Evolutionary conservation across 2,888 invertebrate species (phyloP).

Genomic region (Acanthosoma haemorrhoidale): DNA sequence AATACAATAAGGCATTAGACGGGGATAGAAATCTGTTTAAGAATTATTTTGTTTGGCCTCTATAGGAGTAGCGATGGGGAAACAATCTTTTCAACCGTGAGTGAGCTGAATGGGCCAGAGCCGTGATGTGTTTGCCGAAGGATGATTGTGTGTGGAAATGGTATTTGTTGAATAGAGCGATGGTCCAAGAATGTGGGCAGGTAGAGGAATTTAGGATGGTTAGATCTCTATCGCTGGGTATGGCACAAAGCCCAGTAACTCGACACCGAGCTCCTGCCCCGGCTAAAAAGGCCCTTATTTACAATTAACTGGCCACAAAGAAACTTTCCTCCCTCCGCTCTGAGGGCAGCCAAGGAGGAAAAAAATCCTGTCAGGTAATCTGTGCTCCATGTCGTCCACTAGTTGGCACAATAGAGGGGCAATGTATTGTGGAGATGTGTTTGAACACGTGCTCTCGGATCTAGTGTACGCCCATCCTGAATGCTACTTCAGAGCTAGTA

Average conservation of each 20-base stretch:
- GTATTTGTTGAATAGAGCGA: constrained; percentile 3
- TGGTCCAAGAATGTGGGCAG: constrained; percentile 22
- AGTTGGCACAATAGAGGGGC: not conserved
- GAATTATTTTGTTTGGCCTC: constrained; percentile 12
- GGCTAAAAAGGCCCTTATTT: constrained; percentile 25
- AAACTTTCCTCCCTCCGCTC: constrained; percentile 15
- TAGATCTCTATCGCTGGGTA: not conserved
- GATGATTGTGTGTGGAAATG: constrained; percentile 24
- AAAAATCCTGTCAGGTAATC: not conserved
- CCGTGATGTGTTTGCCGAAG: constrained; percentile 14
- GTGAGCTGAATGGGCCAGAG: not conserved
- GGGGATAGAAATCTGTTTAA: constrained; percentile 10
- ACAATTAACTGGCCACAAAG: constrained; percentile 30
- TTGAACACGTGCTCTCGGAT: constrained; percentile 5
- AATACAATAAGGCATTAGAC: constrained; percentile 8
- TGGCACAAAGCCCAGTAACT: constrained; percentile 16
- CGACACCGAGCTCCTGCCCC: constrained; percentile 11
- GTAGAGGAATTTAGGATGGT: constrained; percentile 3
- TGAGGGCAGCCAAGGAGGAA: not conserved
- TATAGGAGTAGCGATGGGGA: constrained; percentile 2
- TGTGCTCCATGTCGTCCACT: constrained; percentile 10
- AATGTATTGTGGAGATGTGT: not conserved
- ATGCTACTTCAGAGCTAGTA: constrained; percentile 1
- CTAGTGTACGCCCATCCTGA: no score
- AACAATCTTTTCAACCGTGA: constrained; percentile 7